These are phyloP conservation scores for Toxotes jaculatrix DNA, from an alignment of 2,113 vertebrate genomes.

Conservation along the genomic window DNA sequence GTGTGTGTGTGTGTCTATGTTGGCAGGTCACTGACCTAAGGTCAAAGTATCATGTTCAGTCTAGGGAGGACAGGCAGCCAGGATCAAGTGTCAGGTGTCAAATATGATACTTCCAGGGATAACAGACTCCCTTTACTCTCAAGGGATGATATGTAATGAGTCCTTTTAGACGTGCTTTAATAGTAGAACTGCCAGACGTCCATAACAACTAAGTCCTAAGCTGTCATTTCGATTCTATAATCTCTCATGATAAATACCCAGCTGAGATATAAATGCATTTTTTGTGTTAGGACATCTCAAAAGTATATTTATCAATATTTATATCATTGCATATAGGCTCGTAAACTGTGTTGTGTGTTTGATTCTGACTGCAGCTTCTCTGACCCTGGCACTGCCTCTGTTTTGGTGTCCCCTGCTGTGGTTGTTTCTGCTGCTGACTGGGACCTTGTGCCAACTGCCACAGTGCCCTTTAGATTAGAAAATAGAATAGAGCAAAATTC, in stretches of 20 bases:
- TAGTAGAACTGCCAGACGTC: too few relatives aligned
- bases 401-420: too few relatives aligned
- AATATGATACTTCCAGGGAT: constrained; percentile 22
- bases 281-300: too few relatives aligned
- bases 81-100: constrained; percentile 38
- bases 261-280: too few relatives aligned
- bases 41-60: constrained; percentile 46
- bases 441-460: neutral
- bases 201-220: too few relatives aligned
- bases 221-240: too few relatives aligned
- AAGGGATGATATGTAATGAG: neutral
- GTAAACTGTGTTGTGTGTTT: neutral
- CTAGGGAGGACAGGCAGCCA: neutral
- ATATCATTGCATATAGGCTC: too few relatives aligned
- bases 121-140: constrained; percentile 11
- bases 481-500: too few relatives aligned
- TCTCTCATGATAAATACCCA: too few relatives aligned
- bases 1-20: neutral
- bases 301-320: too few relatives aligned
- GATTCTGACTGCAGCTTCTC: neutral
- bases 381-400: neutral
- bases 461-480: neutral
- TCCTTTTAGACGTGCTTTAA: constrained; percentile 14
- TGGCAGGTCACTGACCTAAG: constrained; percentile 13
- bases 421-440: neutral